These are phyloP conservation scores for Xestoiulus laeticollis DNA, from an alignment of 2,888 invertebrate species.

Conservation along the genomic window DNA sequence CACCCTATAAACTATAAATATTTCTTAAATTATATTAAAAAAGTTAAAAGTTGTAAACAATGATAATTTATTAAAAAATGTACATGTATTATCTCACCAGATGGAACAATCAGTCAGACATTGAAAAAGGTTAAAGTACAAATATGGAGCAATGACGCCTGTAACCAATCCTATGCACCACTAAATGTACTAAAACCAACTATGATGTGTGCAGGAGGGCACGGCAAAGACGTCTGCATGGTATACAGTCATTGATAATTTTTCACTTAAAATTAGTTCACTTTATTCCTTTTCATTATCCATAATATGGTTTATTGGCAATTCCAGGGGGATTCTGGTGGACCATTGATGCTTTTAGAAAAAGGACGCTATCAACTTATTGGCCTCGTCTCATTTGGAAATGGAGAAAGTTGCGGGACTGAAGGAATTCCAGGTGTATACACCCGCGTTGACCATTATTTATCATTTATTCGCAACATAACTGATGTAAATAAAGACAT, in stretches of 20 bases:
- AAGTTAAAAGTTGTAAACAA: too few relatives aligned
- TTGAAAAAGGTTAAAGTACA: slow-evolving; percentile 64
- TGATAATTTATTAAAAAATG: too few relatives aligned
- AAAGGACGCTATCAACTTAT: background rate
- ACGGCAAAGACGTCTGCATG: slow-evolving; percentile 86
- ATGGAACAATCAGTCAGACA: slow-evolving; percentile 55
- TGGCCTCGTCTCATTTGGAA: slow-evolving; percentile 34
- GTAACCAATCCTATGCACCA: slow-evolving; percentile 56
- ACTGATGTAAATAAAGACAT: background rate
- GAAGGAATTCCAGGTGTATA: background rate
- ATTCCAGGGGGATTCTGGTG: slow-evolving; percentile 48
- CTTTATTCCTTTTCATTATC: background rate
- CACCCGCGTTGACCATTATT: background rate
- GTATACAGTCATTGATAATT: slow-evolving; percentile 70
- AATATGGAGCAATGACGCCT: slow-evolving; percentile 57
- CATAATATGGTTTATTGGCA: background rate
- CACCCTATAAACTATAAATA: too few relatives aligned
- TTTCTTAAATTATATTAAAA: too few relatives aligned
- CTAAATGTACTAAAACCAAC: slow-evolving; percentile 83
- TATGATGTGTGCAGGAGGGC: slow-evolving; percentile 87
- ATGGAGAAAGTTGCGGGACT: background rate
- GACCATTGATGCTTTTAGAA: slow-evolving; percentile 29
- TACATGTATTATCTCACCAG: background rate
- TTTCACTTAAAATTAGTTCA: background rate
- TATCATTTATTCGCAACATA: background rate